Conservation (phyloP, 1,140 invertebrate species). For the Apocrypta bakeri region DNA sequence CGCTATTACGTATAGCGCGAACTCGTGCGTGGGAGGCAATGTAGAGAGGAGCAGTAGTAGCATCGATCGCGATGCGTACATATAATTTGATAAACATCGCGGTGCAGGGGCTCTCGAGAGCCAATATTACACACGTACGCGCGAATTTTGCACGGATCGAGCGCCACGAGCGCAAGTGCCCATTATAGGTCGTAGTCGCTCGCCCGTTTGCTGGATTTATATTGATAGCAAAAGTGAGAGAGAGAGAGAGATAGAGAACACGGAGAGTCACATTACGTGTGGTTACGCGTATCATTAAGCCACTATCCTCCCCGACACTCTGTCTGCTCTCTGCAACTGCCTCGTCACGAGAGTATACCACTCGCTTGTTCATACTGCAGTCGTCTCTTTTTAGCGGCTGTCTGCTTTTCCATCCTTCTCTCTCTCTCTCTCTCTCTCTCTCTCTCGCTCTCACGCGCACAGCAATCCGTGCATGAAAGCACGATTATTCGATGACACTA, state of each 20-base stretch:
- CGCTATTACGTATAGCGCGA: background rate
- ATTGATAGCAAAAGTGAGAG: constrained; percentile 50
- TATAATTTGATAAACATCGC: constrained; percentile 70
- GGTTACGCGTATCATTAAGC: constrained; percentile 70
- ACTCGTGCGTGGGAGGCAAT: background rate
- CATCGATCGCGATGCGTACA: constrained; percentile 39
- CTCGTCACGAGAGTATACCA: background rate
- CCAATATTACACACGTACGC: constrained; percentile 11
- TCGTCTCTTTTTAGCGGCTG: too few species aligned
- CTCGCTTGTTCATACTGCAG: too few species aligned
- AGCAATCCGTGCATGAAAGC: too few species aligned
- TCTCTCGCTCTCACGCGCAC: too few species aligned
- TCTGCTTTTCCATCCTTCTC: background rate
- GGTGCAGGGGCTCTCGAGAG: constrained; percentile 52
- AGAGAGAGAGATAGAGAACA: too few species aligned
- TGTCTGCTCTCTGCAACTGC: background rate
- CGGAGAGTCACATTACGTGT: constrained; percentile 66
- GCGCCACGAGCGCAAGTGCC: constrained; percentile 48
- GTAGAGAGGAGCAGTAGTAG: background rate
- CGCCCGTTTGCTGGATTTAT: constrained; percentile 42
- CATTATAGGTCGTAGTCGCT: constrained; percentile 2
- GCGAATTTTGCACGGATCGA: constrained; percentile 14
- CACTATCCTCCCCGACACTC: constrained; percentile 51
- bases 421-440: background rate
- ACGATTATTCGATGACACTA: constrained; percentile 28